Evolutionary conservation across 53 echinoderm and acorn worm species (phyloP).

Genomic region (Luidia sarsii): DNA sequence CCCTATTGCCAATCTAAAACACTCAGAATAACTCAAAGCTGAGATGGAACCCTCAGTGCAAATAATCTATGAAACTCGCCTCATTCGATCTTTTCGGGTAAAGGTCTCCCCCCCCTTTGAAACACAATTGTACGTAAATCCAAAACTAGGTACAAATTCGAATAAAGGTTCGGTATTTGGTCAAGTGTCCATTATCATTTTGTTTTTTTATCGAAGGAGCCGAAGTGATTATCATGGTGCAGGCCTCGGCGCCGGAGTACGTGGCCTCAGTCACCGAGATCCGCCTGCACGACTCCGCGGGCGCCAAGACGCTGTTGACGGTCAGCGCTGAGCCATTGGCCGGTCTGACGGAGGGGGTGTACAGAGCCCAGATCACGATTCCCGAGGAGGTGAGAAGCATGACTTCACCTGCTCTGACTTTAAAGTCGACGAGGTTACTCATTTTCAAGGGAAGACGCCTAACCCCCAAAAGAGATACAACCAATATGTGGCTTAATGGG

Average conservation of each 20-base stretch:
- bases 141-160: no score
- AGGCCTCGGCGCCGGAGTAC: conserved; percentile 4
- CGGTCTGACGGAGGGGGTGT: conserved; percentile 7
- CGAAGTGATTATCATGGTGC: not conserved
- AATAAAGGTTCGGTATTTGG: no score
- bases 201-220: conserved; percentile 6
- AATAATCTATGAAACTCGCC: no score
- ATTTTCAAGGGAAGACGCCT: no score
- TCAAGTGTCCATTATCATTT: not conserved
- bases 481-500: no score
- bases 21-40: not conserved
- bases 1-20: not conserved
- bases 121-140: no score
- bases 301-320: not conserved
- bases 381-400: conserved; percentile 8
- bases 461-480: no score
- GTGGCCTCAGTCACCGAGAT: conserved; percentile 20
- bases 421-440: not conserved
- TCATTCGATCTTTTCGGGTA: no score
- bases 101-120: no score
- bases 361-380: not conserved
- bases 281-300: not conserved
- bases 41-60: no score
- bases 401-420: no score
- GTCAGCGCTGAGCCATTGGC: not conserved